These are phyloP conservation scores for Tachypleus tridentatus DNA, from an alignment of 1,140 invertebrate species.

Conservation along the genomic window DNA sequence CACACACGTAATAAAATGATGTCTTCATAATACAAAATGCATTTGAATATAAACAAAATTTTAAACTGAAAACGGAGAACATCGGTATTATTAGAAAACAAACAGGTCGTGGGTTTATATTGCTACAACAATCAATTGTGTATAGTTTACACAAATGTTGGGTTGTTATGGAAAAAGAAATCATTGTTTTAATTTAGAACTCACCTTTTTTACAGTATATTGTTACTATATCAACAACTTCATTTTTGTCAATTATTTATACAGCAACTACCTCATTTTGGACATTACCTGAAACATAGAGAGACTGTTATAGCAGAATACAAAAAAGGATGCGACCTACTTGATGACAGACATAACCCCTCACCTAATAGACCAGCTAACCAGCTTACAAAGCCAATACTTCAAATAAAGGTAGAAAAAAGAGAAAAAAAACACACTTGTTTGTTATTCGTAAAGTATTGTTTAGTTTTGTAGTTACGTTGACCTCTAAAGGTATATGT, in stretches of 20 bases:
- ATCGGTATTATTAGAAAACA: too few relatives aligned
- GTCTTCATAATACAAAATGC: too few relatives aligned
- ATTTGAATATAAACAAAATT: too few relatives aligned
- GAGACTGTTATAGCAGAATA: constrained; percentile 53
- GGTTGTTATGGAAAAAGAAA: background rate
- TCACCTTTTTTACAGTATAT: too few relatives aligned
- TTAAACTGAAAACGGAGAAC: too few relatives aligned
- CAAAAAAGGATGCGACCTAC: constrained; percentile 32
- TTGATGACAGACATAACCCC: constrained; percentile 19
- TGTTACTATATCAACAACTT: too few relatives aligned
- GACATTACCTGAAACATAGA: constrained; percentile 61
- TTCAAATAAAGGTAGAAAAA: constrained; percentile 14
- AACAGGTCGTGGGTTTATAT: too few relatives aligned
- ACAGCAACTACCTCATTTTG: constrained; percentile 72
- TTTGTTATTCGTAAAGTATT: background rate
- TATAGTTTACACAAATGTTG: background rate
- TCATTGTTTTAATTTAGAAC: too few relatives aligned
- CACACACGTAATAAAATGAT: too few relatives aligned
- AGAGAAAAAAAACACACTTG: background rate
- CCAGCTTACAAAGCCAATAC: constrained; percentile 24
- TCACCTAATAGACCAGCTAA: constrained; percentile 13
- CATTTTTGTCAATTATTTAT: background rate
- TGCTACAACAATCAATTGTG: background rate
- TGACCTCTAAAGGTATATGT: too few relatives aligned
- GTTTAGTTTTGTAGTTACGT: too few relatives aligned